Base-by-base conservation (phyloP, 2,888 invertebrate genomes). In the Petrolisthes manimaculis region DNA sequence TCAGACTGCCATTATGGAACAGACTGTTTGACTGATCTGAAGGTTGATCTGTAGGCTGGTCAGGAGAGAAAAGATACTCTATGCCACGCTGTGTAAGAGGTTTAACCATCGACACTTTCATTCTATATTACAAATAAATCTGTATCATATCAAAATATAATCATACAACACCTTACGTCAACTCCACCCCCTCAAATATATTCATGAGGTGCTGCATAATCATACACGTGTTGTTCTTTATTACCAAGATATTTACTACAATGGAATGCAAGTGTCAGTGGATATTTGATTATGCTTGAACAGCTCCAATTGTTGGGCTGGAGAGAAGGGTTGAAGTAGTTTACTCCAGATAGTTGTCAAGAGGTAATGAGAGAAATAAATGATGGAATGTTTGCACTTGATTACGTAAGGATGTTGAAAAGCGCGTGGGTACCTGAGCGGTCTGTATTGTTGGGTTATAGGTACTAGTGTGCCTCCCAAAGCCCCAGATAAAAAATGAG, bases 311-410 rank as follows among this genome's bases (percentile, higher is more conserved):
- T 75, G 75, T 75, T 51, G 24, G 14, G 75, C 37, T 77, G 77
- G 77, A 77, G 53, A 51, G 77, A 77, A 51, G 37, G 53, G 77
- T 12, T 77, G 9, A 77, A 77, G 77, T 8, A 37, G 77, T 77
- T 77, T 21, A 51, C 77, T 77, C 8, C 14, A 18, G 77, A 77
- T 18, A 77, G 77, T 3, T 51, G 2, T 74, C 74, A 2, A 9
- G 51, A 77, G 9, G 51, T 77, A 51, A 51, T 51, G 51, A 37
- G 53, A 53, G 51, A 5, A 51, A n/a, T n/a, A 21, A 37, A 37
- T 37, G 5, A 74, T 21, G 24, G 74, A n/a, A 74, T 21, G 21
- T 21, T 74, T 37, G 5, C 74, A 9, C 74, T 4, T 74, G 21
- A 21, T 9, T 21, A 12, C 12, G 14, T 21, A 12, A 74, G 14